Conservation (phyloP, 2,113 vertebrate species). For the Puma concolor region DNA sequence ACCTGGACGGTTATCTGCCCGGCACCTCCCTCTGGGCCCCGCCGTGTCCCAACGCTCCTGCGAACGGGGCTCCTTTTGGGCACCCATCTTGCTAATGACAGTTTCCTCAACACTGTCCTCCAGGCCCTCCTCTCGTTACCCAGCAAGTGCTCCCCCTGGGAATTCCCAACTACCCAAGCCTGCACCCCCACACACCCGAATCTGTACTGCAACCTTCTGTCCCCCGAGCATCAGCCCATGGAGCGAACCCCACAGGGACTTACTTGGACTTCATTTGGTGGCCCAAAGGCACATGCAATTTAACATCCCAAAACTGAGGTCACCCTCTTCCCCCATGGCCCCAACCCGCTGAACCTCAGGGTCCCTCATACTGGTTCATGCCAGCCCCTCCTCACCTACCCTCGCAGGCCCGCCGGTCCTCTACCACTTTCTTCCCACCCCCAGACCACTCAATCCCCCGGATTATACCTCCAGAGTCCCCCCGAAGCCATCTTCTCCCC, state of each 20-base stretch:
- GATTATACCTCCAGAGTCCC: background rate
- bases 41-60: rapidly evolving
- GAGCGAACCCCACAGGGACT: rapidly evolving
- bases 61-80: background rate
- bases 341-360: background rate
- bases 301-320: background rate
- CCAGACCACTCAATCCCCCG: background rate
- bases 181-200: background rate
- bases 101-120: background rate
- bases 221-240: background rate
- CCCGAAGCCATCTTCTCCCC: background rate
- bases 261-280: background rate
- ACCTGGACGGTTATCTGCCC: rapidly evolving
- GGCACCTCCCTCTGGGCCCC: background rate
- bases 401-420: background rate
- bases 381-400: background rate
- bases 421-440: background rate
- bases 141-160: background rate
- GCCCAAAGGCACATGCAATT: too few species aligned
- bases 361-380: too few species aligned
- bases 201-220: background rate
- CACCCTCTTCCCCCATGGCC: background rate
- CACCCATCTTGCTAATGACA: background rate
- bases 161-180: background rate
- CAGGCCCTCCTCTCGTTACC: background rate